Percentiles rank a stretch among this genome's conserved stretches.
Conservation (phyloP, 2,888 invertebrate species). For the Mechanitis mazaeus region DNA sequence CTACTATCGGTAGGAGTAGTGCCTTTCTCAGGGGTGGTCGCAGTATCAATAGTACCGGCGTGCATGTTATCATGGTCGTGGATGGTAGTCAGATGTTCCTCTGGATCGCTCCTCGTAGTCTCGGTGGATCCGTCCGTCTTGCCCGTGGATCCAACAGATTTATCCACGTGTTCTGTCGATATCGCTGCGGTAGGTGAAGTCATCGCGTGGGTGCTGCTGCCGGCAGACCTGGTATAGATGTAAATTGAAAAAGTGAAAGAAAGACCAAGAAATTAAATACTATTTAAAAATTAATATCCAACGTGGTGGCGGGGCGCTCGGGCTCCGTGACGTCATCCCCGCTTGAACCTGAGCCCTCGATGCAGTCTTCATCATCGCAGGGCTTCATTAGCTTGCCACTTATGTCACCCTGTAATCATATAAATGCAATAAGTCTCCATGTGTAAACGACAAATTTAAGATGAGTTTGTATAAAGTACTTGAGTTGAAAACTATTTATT, state of each 20-base stretch:
- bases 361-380: conserved; percentile 92
- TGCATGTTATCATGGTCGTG: conserved; percentile 67
- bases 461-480: not conserved
- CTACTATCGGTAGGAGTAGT: conserved; percentile 65
- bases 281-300: conserved; percentile 33
- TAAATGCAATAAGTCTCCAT: not conserved
- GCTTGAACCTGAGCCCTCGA: conserved; percentile 86
- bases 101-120: conserved; percentile 17
- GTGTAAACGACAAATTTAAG: too few relatives aligned
- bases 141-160: conserved; percentile 48
- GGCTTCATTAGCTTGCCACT: conserved; percentile 70
- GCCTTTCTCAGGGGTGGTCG: conserved; percentile 48
- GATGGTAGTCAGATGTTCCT: conserved; percentile 41
- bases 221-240: conserved; percentile 45
- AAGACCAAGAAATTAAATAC: not conserved
- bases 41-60: conserved; percentile 52
- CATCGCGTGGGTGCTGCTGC: conserved; percentile 62
- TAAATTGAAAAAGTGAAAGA: not conserved
- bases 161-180: conserved; percentile 53
- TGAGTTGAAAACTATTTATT: not conserved
- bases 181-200: conserved; percentile 52
- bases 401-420: conserved; percentile 46
- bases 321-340: conserved; percentile 83
- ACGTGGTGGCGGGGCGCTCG: conserved; percentile 76
- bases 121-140: conserved; percentile 34